Conservation (phyloP, 2,888 invertebrate genomes). For the Caradrina clavipalpis region DNA sequence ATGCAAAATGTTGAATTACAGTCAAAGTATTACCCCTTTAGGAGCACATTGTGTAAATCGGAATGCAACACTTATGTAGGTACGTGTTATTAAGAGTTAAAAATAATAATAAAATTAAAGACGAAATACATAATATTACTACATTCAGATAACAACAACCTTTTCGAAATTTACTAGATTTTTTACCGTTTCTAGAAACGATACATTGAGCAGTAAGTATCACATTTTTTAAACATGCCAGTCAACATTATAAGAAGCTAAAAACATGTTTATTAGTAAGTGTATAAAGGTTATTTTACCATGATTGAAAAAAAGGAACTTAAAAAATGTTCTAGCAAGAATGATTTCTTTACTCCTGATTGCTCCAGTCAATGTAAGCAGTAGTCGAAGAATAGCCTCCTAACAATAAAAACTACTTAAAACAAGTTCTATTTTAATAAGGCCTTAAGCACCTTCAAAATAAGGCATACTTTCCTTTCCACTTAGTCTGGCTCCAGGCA, state of each 20-base stretch:
- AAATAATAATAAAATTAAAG: slow-evolving; percentile 1
- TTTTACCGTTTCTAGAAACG: neutral
- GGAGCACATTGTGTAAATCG: slow-evolving; percentile 12
- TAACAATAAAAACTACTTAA: slow-evolving; percentile 31
- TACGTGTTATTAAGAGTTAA: neutral
- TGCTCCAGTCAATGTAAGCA: neutral
- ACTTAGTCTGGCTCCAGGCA: slow-evolving; percentile 25
- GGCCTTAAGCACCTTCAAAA: slow-evolving; percentile 31
- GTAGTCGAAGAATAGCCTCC: neutral
- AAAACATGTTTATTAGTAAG: neutral
- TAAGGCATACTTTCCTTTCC: slow-evolving; percentile 37
- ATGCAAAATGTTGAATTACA: no score
- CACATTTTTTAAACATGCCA: slow-evolving; percentile 30
- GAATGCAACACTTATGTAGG: slow-evolving; percentile 27
- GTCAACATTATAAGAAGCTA: neutral
- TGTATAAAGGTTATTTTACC: neutral
- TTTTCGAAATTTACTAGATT: slow-evolving; percentile 15
- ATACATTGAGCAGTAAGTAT: slow-evolving; percentile 40
- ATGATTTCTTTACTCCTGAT: neutral
- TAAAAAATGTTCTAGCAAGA: slow-evolving; percentile 7
- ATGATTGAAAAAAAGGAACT: slow-evolving; percentile 10
- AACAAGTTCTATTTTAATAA: slow-evolving; percentile 25
- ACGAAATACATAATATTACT: neutral
- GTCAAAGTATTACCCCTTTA: neutral
- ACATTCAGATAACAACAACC: slow-evolving; percentile 19